A percentile compares a stretch with the other conserved stretches of the same genome.
Evolutionary conservation across 2,888 invertebrate species (phyloP).

Genomic region (Cerceris ruficornis): DNA sequence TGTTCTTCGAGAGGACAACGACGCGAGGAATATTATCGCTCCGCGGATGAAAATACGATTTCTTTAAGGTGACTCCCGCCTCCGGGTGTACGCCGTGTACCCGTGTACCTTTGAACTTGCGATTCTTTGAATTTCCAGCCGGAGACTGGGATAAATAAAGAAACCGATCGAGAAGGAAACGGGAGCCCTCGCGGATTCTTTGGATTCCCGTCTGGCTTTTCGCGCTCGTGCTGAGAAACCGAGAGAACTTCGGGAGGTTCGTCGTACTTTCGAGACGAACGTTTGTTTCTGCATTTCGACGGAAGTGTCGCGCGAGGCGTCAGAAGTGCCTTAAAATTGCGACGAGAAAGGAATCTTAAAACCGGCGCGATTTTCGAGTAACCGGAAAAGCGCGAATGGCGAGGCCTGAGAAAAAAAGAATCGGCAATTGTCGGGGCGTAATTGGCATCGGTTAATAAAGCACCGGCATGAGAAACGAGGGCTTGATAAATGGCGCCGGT

Average conservation of each 20-base stretch:
- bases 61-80: conserved; percentile 31
- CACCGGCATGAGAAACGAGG: conserved; percentile 17
- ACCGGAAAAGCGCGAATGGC: too few relatives aligned
- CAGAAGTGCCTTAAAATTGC: too few relatives aligned
- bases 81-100: conserved; percentile 7
- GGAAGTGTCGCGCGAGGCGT: too few relatives aligned
- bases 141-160: conserved; percentile 17
- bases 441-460: conserved; percentile 15
- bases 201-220: not conserved
- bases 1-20: conserved; percentile 34
- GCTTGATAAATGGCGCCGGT: conserved; percentile 35
- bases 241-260: too few relatives aligned
- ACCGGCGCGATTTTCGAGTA: too few relatives aligned
- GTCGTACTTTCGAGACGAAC: too few relatives aligned
- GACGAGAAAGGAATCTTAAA: too few relatives aligned
- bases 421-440: conserved; percentile 19
- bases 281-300: too few relatives aligned
- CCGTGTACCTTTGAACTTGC: conserved; percentile 3
- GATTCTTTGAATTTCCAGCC: not conserved
- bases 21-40: conserved; percentile 42
- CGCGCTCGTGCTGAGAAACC: too few relatives aligned
- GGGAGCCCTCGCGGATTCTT: not conserved
- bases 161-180: conserved; percentile 7
- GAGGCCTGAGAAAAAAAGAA: conserved; percentile 1
- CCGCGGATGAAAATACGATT: conserved; percentile 36